Base-by-base conservation (phyloP, 2,797 vertebrate species). In the Gallirallus australis region DNA sequence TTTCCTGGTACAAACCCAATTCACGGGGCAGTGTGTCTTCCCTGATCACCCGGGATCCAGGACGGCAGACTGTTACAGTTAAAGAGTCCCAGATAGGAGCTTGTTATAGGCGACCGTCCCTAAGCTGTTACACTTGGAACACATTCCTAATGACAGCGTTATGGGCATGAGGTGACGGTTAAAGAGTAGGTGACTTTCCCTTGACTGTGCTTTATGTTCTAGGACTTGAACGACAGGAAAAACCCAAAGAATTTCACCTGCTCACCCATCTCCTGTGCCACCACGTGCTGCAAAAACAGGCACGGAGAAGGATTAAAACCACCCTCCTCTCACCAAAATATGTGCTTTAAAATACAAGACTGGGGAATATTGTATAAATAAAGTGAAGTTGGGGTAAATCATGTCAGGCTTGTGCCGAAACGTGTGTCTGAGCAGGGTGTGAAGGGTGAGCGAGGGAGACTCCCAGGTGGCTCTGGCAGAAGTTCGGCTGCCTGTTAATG, bases 31-130 rank as follows among this genome's bases (percentile, higher is more conserved):
- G 25, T 4, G 24, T 65, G 71, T 42, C 11, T 63, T 47, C 65
- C 59, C 82, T 85, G 77, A 48, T 93, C 63, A 85, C 73, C 10
- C 23, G 6, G 12, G 73, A 82, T 68, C 64, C 19, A 61, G 73
- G 50, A 65, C 70, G 76, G 83, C 77, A 88, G 77, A 18, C 2
- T 78, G 80, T 39, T 82, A 24, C 54, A 81, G 87, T 85, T 90
- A 78, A 81, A 76, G 57, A 75, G 53, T 40, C 61, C 50, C 68
- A 50, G 68, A 50, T 1, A 87, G 71, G 84, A 88, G 76, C 82
- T 85, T 90, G 69, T 94, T 65, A 66, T 15, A 63, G 69, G 48
- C 91, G 77, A 79, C 93, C 93, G 42, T 82, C 54, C 69, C 75
- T 47, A 79, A 90, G 80, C 82, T 53, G 70, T 45, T 80, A 16